Base-by-base conservation (phyloP, 2,797 vertebrate genomes). In the Sebastes steindachneri region DNA sequence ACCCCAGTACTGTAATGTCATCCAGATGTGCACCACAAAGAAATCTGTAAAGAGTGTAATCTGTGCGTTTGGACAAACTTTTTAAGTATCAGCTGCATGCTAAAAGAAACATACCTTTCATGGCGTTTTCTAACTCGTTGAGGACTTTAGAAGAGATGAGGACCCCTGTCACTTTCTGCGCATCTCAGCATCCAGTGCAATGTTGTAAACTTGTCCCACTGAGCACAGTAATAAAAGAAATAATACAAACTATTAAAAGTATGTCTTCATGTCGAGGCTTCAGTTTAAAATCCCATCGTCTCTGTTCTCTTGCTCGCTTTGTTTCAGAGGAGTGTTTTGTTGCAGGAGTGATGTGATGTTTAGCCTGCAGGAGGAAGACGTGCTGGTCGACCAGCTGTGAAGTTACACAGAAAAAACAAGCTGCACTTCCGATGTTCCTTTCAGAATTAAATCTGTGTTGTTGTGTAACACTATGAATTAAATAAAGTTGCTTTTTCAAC, bases 1-100 rank as follows among this genome's bases (percentile, higher is more conserved):
- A 67, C 80, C 71, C 54, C 95, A 93, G 93, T 94, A 94, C 94
- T 90, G 58, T 97, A 97, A 97, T 96, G 92, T 91, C 83, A 95
- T 95, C 97, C 97, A 97, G 97, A 97, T 97, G 97, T 96, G 92
- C 53, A 21, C 68, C 76, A 75, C 68, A 73, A 83, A 78, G 10
- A 68, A 68, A 80, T 23, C 6, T 31, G 19, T 5, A 51, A 11
- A 15, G 12, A 2, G 21, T 28, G 19, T 25, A 1, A 31, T 37
- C 48, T n/a, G 5, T 1, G 23, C n/a, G 5, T 65, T 2, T 23
- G 4, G 35, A 21, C 23, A 25, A 29, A 21, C 19, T 14, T 14
- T 28, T 59, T 19, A 17, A 17, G 7, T 12, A 23, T 3, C 14
- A 31, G 45, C 2, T 26, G 2, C 41, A 31, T 0, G 15, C 35